Conservation (phyloP, 2,113 vertebrate species). For the Delphinus delphis region DNA sequence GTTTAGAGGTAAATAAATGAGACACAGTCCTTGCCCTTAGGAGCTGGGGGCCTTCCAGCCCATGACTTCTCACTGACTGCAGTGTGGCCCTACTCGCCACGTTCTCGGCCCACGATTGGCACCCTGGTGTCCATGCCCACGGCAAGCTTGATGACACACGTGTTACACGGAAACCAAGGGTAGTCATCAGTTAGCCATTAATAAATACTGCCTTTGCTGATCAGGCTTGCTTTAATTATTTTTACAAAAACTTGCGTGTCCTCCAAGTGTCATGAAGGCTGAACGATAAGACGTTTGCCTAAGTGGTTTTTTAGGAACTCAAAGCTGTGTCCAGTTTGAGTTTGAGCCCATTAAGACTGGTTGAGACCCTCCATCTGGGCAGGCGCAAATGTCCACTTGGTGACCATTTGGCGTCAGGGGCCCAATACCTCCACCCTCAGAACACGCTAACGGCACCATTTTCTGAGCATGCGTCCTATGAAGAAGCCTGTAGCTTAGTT, state of each 20-base stretch:
- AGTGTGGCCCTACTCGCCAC: not conserved
- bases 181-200: not conserved
- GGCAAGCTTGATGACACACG: not conserved
- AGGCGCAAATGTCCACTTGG: not conserved
- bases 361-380: not conserved
- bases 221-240: not conserved
- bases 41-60: not conserved
- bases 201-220: not conserved
- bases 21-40: not conserved
- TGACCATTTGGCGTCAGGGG: not conserved
- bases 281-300: not conserved
- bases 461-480: not conserved
- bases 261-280: not conserved
- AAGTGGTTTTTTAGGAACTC: not conserved
- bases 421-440: not conserved
- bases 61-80: not conserved
- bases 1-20: not conserved
- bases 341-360: not conserved
- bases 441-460: not conserved
- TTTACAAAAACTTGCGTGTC: not conserved
- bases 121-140: accelerated
- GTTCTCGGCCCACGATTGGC: not conserved
- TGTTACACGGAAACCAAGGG: not conserved
- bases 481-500: not conserved
- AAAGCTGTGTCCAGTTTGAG: not conserved